Conservation (phyloP, 2,113 vertebrate species). For the Barbus barbus region DNA sequence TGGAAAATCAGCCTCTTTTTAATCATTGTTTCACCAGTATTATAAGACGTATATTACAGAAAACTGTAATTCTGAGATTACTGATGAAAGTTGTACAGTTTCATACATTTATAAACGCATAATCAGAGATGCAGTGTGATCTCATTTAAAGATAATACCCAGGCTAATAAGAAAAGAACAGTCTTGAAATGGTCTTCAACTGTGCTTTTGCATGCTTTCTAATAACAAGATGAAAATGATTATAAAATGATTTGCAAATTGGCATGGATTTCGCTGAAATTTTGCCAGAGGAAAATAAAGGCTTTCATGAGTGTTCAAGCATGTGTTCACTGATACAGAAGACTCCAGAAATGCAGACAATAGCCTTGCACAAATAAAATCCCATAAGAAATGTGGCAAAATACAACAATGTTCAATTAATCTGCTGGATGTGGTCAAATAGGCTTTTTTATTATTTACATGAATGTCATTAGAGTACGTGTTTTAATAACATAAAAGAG, state of each 20-base stretch:
- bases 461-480: conserved; percentile 15
- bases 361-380: neutral
- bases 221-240: neutral
- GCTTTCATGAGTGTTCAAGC: neutral
- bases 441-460: conserved; percentile 44
- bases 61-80: neutral
- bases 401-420: neutral
- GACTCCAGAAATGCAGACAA: neutral
- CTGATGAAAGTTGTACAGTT: neutral
- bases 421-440: conserved; percentile 19
- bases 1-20: neutral
- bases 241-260: neutral
- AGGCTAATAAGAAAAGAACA: neutral
- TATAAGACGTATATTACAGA: neutral
- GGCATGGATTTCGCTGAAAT: neutral
- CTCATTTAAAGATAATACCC: neutral
- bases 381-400: neutral
- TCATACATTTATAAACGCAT: neutral
- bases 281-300: neutral
- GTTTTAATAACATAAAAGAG: conserved; percentile 37
- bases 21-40: neutral
- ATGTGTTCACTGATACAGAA: neutral
- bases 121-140: neutral
- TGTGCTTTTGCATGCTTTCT: neutral
- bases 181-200: neutral